These are phyloP conservation scores for Cataglyphis albicans DNA, from an alignment of 2,888 invertebrate genomes.

Conservation along the genomic window DNA sequence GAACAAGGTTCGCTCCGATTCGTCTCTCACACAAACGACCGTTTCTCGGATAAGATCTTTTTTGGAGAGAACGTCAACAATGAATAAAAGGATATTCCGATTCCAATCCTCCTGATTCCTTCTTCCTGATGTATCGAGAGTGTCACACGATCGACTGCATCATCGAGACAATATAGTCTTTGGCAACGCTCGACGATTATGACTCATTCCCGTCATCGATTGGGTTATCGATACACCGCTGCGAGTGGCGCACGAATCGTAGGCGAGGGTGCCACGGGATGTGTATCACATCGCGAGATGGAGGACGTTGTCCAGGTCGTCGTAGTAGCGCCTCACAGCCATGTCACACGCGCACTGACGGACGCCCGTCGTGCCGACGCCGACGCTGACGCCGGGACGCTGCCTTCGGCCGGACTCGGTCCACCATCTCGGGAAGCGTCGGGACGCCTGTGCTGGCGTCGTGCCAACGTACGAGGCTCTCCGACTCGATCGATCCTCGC, in stretches of 20 bases:
- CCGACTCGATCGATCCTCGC: slow-evolving; percentile 60
- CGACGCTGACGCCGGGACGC: slow-evolving; percentile 83
- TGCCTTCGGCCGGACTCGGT: slow-evolving; percentile 83
- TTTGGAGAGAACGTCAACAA: background rate
- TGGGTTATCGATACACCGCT: slow-evolving; percentile 16
- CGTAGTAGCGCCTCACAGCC: slow-evolving; percentile 84
- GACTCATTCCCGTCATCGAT: slow-evolving; percentile 19
- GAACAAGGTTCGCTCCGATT: background rate
- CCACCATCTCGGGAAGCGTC: slow-evolving; percentile 84
- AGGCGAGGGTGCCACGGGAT: slow-evolving; percentile 56
- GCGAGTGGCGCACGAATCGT: slow-evolving; percentile 25
- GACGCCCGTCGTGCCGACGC: slow-evolving; percentile 78
- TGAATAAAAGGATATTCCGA: slow-evolving; percentile 2
- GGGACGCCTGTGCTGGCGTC: slow-evolving; percentile 80
- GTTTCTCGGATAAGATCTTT: background rate
- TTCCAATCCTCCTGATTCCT: slow-evolving; percentile 2
- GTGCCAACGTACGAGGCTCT: slow-evolving; percentile 72
- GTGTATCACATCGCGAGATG: slow-evolving; percentile 78
- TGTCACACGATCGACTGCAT: slow-evolving; percentile 29
- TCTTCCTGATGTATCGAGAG: background rate
- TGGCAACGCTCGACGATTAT: slow-evolving; percentile 22
- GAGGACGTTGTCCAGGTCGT: slow-evolving; percentile 82
- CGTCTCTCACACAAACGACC: background rate
- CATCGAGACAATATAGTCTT: slow-evolving; percentile 9
- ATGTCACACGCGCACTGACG: slow-evolving; percentile 86